These are phyloP conservation scores for Drosophila albomicans DNA, from an alignment of 1,140 invertebrate species.

Conservation along the genomic window DNA sequence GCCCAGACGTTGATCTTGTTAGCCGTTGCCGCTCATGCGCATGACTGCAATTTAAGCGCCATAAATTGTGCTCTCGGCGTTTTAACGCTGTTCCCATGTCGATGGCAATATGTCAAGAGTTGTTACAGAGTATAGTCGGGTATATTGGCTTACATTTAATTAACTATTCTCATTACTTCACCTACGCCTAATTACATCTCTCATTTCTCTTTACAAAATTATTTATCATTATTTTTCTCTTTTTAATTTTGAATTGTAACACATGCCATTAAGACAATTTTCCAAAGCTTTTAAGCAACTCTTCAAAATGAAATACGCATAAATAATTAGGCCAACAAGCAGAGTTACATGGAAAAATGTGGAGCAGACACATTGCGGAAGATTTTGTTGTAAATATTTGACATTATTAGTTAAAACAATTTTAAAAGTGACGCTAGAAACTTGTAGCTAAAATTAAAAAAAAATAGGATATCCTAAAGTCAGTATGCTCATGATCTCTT, in stretches of 20 bases:
- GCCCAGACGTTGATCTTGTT: slow-evolving; percentile 64
- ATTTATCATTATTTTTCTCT: neutral
- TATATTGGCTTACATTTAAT: neutral
- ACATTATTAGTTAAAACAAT: neutral
- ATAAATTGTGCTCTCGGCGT: slow-evolving; percentile 68
- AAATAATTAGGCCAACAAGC: slow-evolving; percentile 13
- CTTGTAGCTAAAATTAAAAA: neutral
- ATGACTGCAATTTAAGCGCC: slow-evolving; percentile 82
- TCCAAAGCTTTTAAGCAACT: neutral
- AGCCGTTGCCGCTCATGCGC: slow-evolving; percentile 74
- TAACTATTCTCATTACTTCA: neutral
- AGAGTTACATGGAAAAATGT: slow-evolving; percentile 5
- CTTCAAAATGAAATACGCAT: slow-evolving; percentile 2
- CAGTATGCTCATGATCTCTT: neutral
- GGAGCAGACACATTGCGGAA: slow-evolving; percentile 15
- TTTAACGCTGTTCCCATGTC: slow-evolving; percentile 40
- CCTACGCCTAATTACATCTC: neutral
- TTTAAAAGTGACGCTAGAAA: slow-evolving; percentile 3
- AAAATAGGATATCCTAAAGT: slow-evolving; percentile 8
- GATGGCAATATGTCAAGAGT: slow-evolving; percentile 71
- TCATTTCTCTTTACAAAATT: neutral
- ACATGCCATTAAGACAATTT: neutral
- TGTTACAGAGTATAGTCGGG: slow-evolving; percentile 37
- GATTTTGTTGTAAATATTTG: slow-evolving; percentile 18
- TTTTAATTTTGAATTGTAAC: no score